Conservation (phyloP, 2,888 invertebrate genomes). For the Scaptomyza tumidula region DNA sequence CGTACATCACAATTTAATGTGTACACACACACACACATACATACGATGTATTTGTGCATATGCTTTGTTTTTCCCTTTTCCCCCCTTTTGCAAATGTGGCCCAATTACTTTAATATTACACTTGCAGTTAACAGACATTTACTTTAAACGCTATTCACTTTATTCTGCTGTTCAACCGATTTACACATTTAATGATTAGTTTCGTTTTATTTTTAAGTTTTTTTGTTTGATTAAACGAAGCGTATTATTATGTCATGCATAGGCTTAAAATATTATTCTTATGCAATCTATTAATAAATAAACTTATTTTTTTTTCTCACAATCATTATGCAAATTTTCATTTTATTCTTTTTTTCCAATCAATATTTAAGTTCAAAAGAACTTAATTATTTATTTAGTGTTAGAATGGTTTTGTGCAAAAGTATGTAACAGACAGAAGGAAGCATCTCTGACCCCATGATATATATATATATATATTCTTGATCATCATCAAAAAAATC, state of each 20-base stretch:
- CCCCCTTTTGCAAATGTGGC: slow-evolving; percentile 28
- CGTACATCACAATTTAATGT: slow-evolving; percentile 13
- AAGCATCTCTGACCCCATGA: too few relatives aligned
- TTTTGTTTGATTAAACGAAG: background rate
- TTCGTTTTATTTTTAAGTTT: background rate
- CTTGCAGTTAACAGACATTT: slow-evolving; percentile 26
- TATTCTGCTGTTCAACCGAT: background rate
- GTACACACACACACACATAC: too few relatives aligned
- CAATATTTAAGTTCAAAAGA: too few relatives aligned
- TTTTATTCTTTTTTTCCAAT: background rate
- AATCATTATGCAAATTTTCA: too few relatives aligned
- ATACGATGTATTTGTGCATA: background rate
- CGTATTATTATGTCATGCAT: background rate
- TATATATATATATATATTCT: too few relatives aligned
- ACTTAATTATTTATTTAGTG: too few relatives aligned
- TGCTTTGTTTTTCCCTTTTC: too few relatives aligned
- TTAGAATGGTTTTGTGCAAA: too few relatives aligned
- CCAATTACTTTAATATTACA: slow-evolving; percentile 43
- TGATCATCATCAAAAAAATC: too few relatives aligned
- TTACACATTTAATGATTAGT: background rate
- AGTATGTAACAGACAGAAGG: too few relatives aligned
- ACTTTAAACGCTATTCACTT: slow-evolving; percentile 1
- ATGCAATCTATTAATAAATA: too few relatives aligned
- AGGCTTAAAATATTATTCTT: too few relatives aligned
- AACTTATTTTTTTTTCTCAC: background rate